Conservation (phyloP, 2,113 vertebrate genomes). For the Petrocephalus zakoni region DNA sequence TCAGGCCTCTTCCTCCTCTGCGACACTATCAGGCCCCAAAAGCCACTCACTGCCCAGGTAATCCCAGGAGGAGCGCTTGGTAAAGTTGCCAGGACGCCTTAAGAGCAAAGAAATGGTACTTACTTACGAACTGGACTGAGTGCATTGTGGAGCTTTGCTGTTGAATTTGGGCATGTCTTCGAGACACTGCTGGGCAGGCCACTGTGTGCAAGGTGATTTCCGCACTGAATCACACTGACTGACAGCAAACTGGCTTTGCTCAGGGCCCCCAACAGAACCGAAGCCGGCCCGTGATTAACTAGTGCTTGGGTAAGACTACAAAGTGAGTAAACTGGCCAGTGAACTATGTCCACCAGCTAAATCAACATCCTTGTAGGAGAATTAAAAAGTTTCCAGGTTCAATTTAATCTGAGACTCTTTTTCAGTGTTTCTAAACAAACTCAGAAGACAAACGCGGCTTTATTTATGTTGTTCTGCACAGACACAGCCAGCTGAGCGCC, state of each 20-base stretch:
- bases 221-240: not conserved
- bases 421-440: not conserved
- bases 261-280: not conserved
- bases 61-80: no score
- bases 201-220: not conserved
- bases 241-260: not conserved
- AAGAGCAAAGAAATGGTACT: not conserved
- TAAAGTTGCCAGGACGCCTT: not conserved
- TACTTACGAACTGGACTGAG: not conserved
- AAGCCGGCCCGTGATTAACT: not conserved
- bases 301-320: not conserved
- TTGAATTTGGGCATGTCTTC: not conserved
- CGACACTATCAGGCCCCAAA: not conserved
- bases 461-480: not conserved
- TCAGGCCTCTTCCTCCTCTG: no score
- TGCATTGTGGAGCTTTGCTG: not conserved
- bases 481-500: not conserved
- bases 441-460: not conserved
- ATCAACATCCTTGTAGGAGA: not conserved
- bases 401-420: not conserved
- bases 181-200: not conserved
- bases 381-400: not conserved
- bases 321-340: not conserved
- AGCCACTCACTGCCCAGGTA: not conserved
- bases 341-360: not conserved